Evolutionary conservation across 2,113 vertebrate species (phyloP).

Genomic region (Melospiza georgiana): DNA sequence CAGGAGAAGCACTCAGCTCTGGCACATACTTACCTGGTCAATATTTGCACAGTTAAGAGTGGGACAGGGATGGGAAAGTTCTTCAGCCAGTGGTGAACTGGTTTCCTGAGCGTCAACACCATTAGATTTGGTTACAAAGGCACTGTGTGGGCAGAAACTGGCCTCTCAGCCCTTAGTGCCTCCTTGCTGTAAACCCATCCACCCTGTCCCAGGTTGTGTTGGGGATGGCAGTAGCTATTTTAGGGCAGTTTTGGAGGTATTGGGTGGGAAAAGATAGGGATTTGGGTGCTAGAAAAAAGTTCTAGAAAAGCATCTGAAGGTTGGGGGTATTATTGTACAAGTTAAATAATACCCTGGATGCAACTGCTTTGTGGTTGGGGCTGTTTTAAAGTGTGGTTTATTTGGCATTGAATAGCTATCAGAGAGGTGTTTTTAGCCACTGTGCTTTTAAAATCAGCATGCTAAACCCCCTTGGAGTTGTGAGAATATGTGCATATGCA

Average conservation of each 20-base stretch:
- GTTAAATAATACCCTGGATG: not conserved
- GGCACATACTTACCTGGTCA: not conserved
- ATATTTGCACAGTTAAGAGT: not conserved
- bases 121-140: not conserved
- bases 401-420: not conserved
- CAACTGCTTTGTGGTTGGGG: not conserved
- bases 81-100: not conserved
- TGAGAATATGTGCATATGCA: not conserved
- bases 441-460: not conserved
- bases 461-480: not conserved
- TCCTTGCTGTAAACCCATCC: not conserved
- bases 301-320: not conserved
- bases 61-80: not conserved
- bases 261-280: not conserved
- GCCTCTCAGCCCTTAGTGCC: rapidly evolving
- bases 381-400: not conserved
- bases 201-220: rapidly evolving
- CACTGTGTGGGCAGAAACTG: not conserved
- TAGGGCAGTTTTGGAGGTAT: not conserved
- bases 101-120: not conserved
- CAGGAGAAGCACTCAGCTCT: not conserved
- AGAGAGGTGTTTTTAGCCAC: not conserved
- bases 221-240: not conserved
- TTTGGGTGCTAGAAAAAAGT: not conserved
- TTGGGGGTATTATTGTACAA: not conserved